These are phyloP conservation scores for Drosophila anceps DNA, from an alignment of 2,888 invertebrate species.

Conservation along the genomic window DNA sequence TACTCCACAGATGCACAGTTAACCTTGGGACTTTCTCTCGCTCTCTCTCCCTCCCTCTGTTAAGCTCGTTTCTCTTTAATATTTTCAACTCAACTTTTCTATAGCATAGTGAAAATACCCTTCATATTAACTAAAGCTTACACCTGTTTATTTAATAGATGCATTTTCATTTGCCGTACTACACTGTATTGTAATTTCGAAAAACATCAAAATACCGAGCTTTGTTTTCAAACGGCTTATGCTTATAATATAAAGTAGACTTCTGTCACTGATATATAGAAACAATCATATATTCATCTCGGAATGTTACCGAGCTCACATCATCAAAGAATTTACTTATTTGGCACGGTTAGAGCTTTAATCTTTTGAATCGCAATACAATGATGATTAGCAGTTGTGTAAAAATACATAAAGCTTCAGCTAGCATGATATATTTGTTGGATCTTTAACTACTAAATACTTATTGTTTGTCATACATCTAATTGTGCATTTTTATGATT, in stretches of 20 bases:
- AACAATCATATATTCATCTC: neutral
- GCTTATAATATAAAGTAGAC: neutral
- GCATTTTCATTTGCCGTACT: neutral
- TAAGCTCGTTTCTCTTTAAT: no score
- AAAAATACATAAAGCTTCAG: neutral
- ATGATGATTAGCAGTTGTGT: neutral
- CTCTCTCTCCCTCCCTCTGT: no score
- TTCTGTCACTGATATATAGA: neutral
- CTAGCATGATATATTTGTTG: neutral
- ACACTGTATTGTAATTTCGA: neutral
- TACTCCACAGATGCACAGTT: no score
- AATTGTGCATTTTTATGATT: slow-evolving; percentile 5
- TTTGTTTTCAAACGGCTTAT: neutral
- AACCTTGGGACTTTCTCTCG: no score
- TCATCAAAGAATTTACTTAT: neutral
- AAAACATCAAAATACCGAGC: neutral
- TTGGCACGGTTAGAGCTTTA: neutral
- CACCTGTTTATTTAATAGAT: no score
- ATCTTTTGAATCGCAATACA: neutral
- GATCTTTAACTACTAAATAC: neutral
- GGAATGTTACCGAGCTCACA: neutral
- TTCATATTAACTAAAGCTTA: no score
- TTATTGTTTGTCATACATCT: neutral
- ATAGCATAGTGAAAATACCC: no score
- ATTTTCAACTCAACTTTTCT: no score